phyloP scores from a whole-genome alignment of 1,140 invertebrate genomes.

The Bombus superbus region DNA sequence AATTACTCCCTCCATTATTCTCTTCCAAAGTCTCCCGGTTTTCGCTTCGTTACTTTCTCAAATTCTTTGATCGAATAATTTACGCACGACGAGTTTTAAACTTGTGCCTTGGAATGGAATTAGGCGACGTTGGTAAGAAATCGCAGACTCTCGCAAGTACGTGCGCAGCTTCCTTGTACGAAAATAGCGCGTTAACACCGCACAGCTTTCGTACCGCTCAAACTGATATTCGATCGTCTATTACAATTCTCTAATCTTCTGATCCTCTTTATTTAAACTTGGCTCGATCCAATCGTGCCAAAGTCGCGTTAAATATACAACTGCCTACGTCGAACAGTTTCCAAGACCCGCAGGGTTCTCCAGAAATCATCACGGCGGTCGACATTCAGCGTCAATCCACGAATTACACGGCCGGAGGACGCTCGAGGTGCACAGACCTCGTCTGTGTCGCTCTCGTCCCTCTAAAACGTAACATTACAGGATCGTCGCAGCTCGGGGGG shows the following conservation, averaged over 20 bases:
- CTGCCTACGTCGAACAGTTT: not conserved
- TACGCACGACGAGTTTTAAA: not conserved
- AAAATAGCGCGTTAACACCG: not conserved
- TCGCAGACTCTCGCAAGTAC: not conserved
- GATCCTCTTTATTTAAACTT: too few relatives aligned
- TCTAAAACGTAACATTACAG: conserved; percentile 47
- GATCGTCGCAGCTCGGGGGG: conserved; percentile 46
- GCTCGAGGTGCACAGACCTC: too few relatives aligned
- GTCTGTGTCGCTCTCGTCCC: not conserved
- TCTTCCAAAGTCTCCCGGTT: not conserved
- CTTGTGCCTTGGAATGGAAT: not conserved
- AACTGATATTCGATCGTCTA: too few relatives aligned
- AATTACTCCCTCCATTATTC: conserved; percentile 23
- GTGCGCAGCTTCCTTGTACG: not conserved
- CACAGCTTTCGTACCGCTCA: too few relatives aligned
- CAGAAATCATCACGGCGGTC: not conserved
- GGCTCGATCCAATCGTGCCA: too few relatives aligned
- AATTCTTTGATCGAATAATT: not conserved
- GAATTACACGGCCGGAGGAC: conserved; percentile 29
- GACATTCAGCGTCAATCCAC: not conserved
- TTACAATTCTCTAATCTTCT: too few relatives aligned
- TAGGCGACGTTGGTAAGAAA: not conserved
- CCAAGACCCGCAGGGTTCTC: not conserved
- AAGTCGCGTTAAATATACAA: too few relatives aligned
- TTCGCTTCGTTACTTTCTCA: not conserved